A percentile compares a stretch with the other conserved stretches of the same genome.
Conservation (phyloP, 2,888 invertebrate species). For the Dastarcus helophoroides region DNA sequence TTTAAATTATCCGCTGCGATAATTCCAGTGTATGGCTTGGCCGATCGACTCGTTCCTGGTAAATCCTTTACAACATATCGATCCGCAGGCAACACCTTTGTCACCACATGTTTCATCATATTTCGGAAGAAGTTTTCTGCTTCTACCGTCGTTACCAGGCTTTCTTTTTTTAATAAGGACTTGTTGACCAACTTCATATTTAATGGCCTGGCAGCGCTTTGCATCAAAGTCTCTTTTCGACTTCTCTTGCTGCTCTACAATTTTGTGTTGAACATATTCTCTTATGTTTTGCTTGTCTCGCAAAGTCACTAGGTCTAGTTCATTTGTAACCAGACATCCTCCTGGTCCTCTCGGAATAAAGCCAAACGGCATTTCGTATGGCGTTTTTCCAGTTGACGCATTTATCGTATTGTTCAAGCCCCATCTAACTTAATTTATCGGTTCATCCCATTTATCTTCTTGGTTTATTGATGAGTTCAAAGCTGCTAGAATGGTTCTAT, state of each 20-base stretch:
- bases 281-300: no score
- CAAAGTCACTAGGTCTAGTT: no score
- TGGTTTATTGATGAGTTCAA: constrained; percentile 13
- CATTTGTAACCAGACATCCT: no score
- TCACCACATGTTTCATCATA: background rate
- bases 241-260: constrained; percentile 1
- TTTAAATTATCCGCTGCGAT: no score
- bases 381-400: constrained; percentile 16
- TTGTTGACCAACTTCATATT: background rate
- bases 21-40: no score
- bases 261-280: background rate
- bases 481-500: constrained; percentile 15
- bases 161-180: background rate
- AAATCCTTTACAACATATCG: constrained; percentile 1
- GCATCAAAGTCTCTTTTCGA: background rate
- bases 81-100: background rate
- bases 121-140: constrained; percentile 1
- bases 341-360: constrained; percentile 16
- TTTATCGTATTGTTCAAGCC: constrained; percentile 17
- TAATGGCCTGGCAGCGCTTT: background rate
- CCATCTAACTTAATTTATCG: constrained; percentile 13
- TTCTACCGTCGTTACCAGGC: background rate
- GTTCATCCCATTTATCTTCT: constrained; percentile 18
- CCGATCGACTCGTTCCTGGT: constrained; percentile 1
- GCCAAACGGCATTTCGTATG: constrained; percentile 19